A percentile compares a stretch with the other conserved stretches of the same genome.
Evolutionary conservation across 1,140 invertebrate species (phyloP).

Genomic region (Metaphire vulgaris): DNA sequence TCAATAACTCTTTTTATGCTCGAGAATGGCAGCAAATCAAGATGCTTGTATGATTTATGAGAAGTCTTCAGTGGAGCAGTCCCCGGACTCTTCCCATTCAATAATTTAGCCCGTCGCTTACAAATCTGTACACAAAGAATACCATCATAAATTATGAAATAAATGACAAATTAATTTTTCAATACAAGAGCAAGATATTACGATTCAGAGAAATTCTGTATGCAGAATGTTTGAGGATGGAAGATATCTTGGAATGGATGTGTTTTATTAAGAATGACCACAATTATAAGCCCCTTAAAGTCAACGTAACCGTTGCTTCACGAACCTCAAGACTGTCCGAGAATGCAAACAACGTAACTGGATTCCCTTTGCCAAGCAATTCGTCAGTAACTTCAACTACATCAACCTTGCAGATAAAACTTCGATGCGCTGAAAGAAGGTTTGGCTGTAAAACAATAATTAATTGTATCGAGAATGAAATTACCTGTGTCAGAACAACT

Average conservation of each 20-base stretch:
- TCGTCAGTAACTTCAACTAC: slow-evolving; percentile 80
- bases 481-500: no score
- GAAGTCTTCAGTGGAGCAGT: background rate
- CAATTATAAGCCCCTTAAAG: no score
- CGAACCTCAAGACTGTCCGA: slow-evolving; percentile 83
- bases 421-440: slow-evolving; percentile 81
- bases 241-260: no score
- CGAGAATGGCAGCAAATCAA: slow-evolving; percentile 76
- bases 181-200: background rate
- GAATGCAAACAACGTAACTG: slow-evolving; percentile 82
- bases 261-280: no score
- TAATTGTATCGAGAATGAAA: no score
- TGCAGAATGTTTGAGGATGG: no score
- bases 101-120: background rate
- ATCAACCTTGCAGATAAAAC: slow-evolving; percentile 77
- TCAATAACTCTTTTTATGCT: slow-evolving; percentile 84
- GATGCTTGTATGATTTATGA: slow-evolving; percentile 79
- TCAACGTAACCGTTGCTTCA: no score
- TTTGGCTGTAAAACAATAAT: no score
- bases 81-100: slow-evolving; percentile 5
- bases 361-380: slow-evolving; percentile 75
- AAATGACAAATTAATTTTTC: background rate
- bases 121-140: background rate
- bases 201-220: no score
- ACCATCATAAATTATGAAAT: background rate